Conservation (phyloP, 2,888 invertebrate species). For the Drosophila subquinaria region DNA sequence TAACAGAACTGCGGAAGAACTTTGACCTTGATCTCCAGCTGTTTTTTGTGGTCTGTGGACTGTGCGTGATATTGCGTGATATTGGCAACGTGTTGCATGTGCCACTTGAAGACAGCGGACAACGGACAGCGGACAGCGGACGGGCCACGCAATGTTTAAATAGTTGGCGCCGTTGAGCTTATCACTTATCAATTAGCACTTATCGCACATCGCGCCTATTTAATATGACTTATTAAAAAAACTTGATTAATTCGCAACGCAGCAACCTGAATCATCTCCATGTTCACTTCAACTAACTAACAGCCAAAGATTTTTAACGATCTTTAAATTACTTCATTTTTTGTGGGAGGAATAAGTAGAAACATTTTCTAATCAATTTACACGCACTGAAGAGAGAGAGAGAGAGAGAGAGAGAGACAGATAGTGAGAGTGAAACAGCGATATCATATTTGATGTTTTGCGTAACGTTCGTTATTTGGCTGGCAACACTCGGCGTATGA, state of each 20-base stretch:
- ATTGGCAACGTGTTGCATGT: conserved; percentile 24
- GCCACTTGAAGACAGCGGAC: conserved; percentile 8
- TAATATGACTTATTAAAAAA: conserved; percentile 36
- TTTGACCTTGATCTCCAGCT: conserved; percentile 24
- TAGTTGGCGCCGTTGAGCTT: conserved; percentile 61
- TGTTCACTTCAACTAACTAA: conserved; percentile 1
- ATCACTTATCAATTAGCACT: conserved; percentile 54
- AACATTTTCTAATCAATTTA: conserved; percentile 12
- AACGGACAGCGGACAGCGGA: neutral
- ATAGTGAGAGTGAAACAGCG: neutral
- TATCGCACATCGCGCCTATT: conserved; percentile 56
- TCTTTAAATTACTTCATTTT: neutral
- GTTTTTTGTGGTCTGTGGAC: neutral
- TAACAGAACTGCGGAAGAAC: conserved; percentile 13
- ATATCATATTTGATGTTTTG: conserved; percentile 26
- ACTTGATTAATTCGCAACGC: conserved; percentile 38
- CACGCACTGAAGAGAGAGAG: conserved; percentile 2
- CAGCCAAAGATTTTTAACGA: conserved; percentile 9
- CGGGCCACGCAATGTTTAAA: conserved; percentile 13
- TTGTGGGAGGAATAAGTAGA: neutral
- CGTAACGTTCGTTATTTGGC: conserved; percentile 33
- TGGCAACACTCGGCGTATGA: conserved; percentile 67
- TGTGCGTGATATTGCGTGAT: conserved; percentile 17
- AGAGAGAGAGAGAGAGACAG: neutral
- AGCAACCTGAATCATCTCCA: conserved; percentile 18